phyloP scores from a whole-genome alignment of 1,140 invertebrate genomes.

The Cotesia vestalis region DNA sequence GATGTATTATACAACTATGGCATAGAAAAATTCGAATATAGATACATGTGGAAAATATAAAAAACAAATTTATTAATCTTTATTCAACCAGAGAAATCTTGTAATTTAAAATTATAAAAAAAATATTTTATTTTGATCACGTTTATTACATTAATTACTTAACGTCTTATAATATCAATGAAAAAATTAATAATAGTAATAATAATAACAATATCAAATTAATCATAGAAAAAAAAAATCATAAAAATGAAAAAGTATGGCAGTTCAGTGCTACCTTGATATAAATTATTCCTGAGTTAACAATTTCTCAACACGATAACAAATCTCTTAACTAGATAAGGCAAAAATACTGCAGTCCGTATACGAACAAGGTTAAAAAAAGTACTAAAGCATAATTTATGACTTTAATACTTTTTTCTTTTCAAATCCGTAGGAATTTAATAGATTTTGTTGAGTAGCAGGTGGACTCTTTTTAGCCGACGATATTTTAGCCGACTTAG shows the following conservation, averaged over 20 bases:
- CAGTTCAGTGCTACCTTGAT: constrained; percentile 22
- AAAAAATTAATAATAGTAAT: no score
- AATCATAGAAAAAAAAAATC: constrained; percentile 16
- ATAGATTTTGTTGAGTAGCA: constrained; percentile 47
- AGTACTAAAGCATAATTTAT: neutral
- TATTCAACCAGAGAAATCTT: neutral
- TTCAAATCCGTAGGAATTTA: constrained; percentile 56
- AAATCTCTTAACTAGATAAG: neutral
- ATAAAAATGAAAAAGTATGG: constrained; percentile 12
- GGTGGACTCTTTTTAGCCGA: constrained; percentile 41
- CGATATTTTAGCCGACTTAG: constrained; percentile 23
- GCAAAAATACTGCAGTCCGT: constrained; percentile 15
- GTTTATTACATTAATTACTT: neutral
- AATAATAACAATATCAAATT: constrained; percentile 1
- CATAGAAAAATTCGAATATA: neutral
- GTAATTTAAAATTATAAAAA: neutral
- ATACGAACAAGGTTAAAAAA: neutral
- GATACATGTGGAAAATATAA: constrained; percentile 14
- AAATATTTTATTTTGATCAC: neutral
- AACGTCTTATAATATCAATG: no score
- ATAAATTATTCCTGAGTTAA: constrained; percentile 24
- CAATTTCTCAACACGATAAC: constrained; percentile 11
- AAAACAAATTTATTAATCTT: constrained; percentile 15
- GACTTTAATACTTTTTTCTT: constrained; percentile 47
- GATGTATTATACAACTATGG: constrained; percentile 13